A percentile compares a stretch with the other conserved stretches of the same genome.
These are phyloP conservation scores for Nebria brevicollis DNA, from an alignment of 2,888 invertebrate species.

Conservation along the genomic window DNA sequence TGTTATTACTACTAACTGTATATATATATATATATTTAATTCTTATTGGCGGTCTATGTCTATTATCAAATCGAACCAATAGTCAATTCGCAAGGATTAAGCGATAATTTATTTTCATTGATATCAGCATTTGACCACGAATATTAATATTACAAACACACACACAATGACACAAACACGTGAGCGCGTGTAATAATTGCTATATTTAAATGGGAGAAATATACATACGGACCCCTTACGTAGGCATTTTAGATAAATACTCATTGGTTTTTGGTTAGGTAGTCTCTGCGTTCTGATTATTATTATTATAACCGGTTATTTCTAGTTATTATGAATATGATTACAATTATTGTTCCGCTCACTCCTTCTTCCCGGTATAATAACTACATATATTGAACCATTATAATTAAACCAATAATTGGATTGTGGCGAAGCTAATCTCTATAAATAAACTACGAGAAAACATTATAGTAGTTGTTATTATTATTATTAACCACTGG, in stretches of 20 bases:
- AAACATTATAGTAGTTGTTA: too few relatives aligned
- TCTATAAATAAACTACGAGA: too few relatives aligned
- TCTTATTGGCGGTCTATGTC: background rate
- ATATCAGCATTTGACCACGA: conserved; percentile 31
- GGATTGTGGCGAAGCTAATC: background rate
- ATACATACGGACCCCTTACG: background rate
- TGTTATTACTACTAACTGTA: background rate
- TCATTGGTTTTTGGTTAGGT: background rate
- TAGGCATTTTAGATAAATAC: background rate
- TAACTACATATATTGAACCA: background rate
- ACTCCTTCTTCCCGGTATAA: background rate
- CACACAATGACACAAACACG: background rate
- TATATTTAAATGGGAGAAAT: conserved; percentile 6
- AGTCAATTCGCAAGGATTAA: background rate
- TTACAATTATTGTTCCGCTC: background rate
- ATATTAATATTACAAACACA: conserved; percentile 24
- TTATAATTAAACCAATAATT: background rate
- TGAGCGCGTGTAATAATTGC: conserved; percentile 19
- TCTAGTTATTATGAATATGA: background rate
- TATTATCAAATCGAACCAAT: background rate
- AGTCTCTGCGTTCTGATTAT: background rate
- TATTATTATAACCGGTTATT: background rate
- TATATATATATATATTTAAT: background rate
- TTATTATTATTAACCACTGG: too few relatives aligned
- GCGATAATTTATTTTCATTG: conserved; percentile 26